A percentile compares a stretch with the other conserved stretches of the same genome.
These are phyloP conservation scores for Tachysurus fulvidraco DNA, from an alignment of 2,113 vertebrate species.

Conservation along the genomic window DNA sequence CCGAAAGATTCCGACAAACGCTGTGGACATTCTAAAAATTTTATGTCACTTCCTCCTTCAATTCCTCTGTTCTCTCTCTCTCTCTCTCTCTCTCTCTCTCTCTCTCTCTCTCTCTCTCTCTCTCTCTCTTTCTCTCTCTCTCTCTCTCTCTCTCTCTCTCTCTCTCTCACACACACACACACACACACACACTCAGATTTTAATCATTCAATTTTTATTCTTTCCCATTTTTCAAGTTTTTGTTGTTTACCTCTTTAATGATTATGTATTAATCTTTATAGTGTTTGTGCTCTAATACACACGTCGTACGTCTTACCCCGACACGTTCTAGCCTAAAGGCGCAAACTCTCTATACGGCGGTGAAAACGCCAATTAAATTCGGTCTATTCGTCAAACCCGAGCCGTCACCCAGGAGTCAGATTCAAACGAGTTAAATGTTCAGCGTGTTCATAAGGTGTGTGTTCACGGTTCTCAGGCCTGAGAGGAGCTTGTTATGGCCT, in stretches of 20 bases:
- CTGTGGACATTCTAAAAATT: conserved; percentile 1
- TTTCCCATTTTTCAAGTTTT: background rate
- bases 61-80: background rate
- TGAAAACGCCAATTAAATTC: conserved; percentile 14
- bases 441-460: background rate
- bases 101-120: too few relatives aligned
- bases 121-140: too few relatives aligned
- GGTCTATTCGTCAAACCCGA: conserved; percentile 6
- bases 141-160: too few relatives aligned
- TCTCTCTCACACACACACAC: too few relatives aligned
- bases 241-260: conserved; percentile 3
- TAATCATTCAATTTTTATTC: too few relatives aligned
- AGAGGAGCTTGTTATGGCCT: conserved; percentile 15
- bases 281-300: background rate
- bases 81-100: background rate
- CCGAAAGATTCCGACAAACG: background rate
- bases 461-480: background rate
- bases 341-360: background rate
- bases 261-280: background rate
- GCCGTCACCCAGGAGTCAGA: conserved; percentile 2
- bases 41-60: background rate
- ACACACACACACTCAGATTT: too few relatives aligned
- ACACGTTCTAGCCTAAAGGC: background rate
- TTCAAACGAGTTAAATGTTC: background rate
- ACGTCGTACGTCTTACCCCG: background rate